Evolutionary conservation across 2,888 invertebrate species (phyloP), one percentile per base, ranked within the genome.

Genomic region (Antheraea yamamai): DNA sequence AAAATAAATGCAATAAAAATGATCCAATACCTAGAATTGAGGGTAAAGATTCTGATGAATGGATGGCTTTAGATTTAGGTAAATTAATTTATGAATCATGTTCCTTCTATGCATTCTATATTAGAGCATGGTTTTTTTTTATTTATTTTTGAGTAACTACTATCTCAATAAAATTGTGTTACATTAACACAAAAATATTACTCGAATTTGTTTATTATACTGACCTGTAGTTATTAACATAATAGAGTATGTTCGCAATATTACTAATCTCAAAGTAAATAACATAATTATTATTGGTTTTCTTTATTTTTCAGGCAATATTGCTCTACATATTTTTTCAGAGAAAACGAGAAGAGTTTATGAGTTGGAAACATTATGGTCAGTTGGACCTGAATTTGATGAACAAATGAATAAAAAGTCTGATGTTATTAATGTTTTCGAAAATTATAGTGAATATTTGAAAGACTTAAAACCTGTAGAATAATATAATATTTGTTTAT

Each of bases 11-110:
- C 64, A 72, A 89, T 39, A 89, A 94, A 78, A 88, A 84, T 26
- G 98, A 99, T 87, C 80, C 88, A 30, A 92, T 97, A 83, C 97
- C 98, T 0, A 96, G 94, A 83, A 95, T 98, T 80, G 98, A 98
- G 93, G 98, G 98, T 39, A 95, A 96, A 87, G 92, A 95, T 74
- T 97, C 96, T 18, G 95, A 95, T 73, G 97, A 98, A 83, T 99
- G 99, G 99, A 96, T 98, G 90, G 98, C 98, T 30, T 85, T 99
- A 87, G 99, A 99, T 95, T 95, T 99, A 93, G 98, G 98, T 97
- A 94, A 75, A 23, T 73, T 66, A 12, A 47, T 73, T 64, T 55
- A 55, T 55, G 20, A 20, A 55, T 55, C 18, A 55, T 55, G 18
- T 55, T 1, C 1, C 47, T 47, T 47, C 47, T 47, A 47, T 47